These are phyloP conservation scores for Saturnia japonica DNA, from an alignment of 2,888 invertebrate genomes.

Conservation along the genomic window DNA sequence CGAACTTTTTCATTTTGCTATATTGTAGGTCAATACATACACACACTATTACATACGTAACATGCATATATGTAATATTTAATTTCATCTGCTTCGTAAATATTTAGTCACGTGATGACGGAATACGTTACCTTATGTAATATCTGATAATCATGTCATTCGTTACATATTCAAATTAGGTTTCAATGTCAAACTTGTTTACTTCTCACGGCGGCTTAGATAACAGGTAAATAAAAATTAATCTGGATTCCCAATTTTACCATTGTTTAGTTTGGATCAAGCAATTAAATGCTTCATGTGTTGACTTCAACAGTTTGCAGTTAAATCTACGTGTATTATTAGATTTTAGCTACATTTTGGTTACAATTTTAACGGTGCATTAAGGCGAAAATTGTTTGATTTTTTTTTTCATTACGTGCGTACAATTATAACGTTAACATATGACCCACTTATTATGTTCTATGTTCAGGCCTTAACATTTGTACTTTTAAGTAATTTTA, in stretches of 20 bases:
- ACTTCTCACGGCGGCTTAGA: constrained; percentile 1
- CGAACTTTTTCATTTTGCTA: neutral
- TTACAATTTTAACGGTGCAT: neutral
- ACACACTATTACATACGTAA: neutral
- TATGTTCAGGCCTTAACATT: neutral
- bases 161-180: constrained; percentile 23
- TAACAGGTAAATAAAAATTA: neutral
- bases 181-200: constrained; percentile 23
- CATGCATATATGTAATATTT: constrained; percentile 9
- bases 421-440: no score
- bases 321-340: neutral
- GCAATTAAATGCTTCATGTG: neutral
- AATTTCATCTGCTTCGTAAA: constrained; percentile 16
- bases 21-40: no score
- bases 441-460: neutral
- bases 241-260: neutral
- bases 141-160: constrained; percentile 4
- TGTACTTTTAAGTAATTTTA: neutral
- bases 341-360: neutral
- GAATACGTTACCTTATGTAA: constrained; percentile 10
- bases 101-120: constrained; percentile 22
- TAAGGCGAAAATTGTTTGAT: no score
- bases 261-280: neutral
- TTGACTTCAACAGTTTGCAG: neutral
- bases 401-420: no score